Conservation (phyloP, 1,140 invertebrate genomes). For the Drosophila subobscura region DNA sequence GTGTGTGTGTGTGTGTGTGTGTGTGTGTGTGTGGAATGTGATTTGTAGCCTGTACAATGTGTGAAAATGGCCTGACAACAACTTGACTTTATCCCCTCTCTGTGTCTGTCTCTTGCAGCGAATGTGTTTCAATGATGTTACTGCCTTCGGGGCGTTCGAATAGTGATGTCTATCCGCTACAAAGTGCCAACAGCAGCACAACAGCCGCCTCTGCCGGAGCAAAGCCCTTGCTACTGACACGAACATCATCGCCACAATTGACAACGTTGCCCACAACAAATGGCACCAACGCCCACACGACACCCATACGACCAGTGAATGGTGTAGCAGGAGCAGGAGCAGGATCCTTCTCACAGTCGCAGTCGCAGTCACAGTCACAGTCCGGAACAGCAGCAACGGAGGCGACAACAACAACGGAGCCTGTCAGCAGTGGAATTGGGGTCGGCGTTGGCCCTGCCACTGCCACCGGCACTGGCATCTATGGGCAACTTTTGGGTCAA, state of each 20-base stretch:
- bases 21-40: conserved; percentile 55
- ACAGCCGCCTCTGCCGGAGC: conserved; percentile 16
- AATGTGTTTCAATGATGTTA: conserved; percentile 83
- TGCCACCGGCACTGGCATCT: conserved; percentile 22
- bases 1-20: conserved; percentile 4
- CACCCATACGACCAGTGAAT: conserved; percentile 26
- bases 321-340: conserved; percentile 13
- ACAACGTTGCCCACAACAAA: conserved; percentile 65
- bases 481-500: conserved; percentile 66
- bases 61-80: conserved; percentile 53
- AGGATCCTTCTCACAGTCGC: conserved; percentile 25
- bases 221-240: conserved; percentile 72
- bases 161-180: conserved; percentile 82
- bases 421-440: conserved; percentile 21
- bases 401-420: conserved; percentile 28
- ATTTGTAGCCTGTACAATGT: conserved; percentile 61
- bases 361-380: conserved; percentile 39
- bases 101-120: conserved; percentile 53
- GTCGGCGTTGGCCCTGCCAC: conserved; percentile 14
- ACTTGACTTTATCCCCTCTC: conserved; percentile 36
- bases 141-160: conserved; percentile 83
- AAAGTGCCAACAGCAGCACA: conserved; percentile 60
- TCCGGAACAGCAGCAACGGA: conserved; percentile 52
- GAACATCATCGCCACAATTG: conserved; percentile 80
- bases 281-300: conserved; percentile 46